Conservation (phyloP, 2,888 invertebrate species). For the Eurois occulta region DNA sequence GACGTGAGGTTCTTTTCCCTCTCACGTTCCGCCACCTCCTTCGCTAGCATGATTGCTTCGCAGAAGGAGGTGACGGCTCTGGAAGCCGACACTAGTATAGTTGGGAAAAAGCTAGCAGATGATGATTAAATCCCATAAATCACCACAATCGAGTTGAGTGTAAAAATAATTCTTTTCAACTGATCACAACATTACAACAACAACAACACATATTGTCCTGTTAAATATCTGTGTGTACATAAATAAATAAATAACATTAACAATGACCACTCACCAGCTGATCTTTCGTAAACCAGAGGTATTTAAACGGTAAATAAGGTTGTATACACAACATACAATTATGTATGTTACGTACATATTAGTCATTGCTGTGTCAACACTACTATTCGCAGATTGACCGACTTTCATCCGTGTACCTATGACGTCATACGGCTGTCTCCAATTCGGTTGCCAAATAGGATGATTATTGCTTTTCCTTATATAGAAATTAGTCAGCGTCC, state of each 20-base stretch:
- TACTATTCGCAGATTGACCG: conserved; percentile 17
- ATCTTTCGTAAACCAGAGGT: neutral
- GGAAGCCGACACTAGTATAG: too few species aligned
- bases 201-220: too few species aligned
- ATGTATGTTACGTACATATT: conserved; percentile 11
- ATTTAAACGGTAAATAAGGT: conserved; percentile 2
- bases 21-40: too few species aligned
- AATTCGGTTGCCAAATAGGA: conserved; percentile 24
- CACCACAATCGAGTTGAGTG: neutral
- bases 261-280: too few species aligned
- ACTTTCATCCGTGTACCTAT: conserved; percentile 35
- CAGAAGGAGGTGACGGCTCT: too few species aligned
- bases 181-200: too few species aligned
- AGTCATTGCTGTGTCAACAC: conserved; percentile 19
- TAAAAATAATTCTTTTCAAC: neutral
- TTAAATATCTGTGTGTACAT: too few species aligned
- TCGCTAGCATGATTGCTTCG: too few species aligned
- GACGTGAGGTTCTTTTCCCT: too few species aligned
- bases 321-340: neutral
- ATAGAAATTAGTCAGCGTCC: conserved; percentile 13
- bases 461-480: neutral
- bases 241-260: too few species aligned
- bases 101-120: too few species aligned
- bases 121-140: neutral
- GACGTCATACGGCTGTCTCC: conserved; percentile 20